A percentile compares a stretch with the other conserved stretches of the same genome.
Conservation (phyloP, 2,797 vertebrate genomes). For the Esox lucius region DNA sequence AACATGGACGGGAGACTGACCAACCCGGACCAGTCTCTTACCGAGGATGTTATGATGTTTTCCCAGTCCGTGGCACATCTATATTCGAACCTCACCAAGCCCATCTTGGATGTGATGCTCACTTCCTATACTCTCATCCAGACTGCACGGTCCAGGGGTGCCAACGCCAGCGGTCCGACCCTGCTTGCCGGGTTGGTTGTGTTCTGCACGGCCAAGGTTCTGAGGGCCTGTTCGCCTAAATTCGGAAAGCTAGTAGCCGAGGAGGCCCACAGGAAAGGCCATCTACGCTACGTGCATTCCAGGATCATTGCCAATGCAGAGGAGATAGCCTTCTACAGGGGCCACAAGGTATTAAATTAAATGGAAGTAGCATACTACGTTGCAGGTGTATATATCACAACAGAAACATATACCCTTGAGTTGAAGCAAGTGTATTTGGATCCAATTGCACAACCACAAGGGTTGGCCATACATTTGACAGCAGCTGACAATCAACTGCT, state of each 20-base stretch:
- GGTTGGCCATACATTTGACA: no score
- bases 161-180: conserved; percentile 89
- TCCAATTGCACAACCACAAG: no score
- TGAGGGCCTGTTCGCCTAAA: conserved; percentile 91
- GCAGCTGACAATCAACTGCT: no score
- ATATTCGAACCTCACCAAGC: conserved; percentile 98
- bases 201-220: conserved; percentile 89
- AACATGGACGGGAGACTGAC: conserved; percentile 95
- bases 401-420: not conserved
- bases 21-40: conserved; percentile 97
- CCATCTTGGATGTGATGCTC: conserved; percentile 91
- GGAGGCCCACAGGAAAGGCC: conserved; percentile 93
- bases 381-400: not conserved
- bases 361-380: not conserved
- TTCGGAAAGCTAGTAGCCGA: conserved; percentile 96
- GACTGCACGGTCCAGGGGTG: conserved; percentile 87
- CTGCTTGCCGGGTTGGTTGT: conserved; percentile 92
- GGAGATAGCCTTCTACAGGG: conserved; percentile 97
- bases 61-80: conserved; percentile 94
- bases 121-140: conserved; percentile 96
- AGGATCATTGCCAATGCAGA: conserved; percentile 96
- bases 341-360: conserved; percentile 85
- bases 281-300: conserved; percentile 93
- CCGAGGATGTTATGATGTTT: conserved; percentile 96
- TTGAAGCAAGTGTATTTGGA: no score